These are phyloP conservation scores for Clavelina lepadiformis DNA, from an alignment of 23 tunicate species.

Conservation along the genomic window DNA sequence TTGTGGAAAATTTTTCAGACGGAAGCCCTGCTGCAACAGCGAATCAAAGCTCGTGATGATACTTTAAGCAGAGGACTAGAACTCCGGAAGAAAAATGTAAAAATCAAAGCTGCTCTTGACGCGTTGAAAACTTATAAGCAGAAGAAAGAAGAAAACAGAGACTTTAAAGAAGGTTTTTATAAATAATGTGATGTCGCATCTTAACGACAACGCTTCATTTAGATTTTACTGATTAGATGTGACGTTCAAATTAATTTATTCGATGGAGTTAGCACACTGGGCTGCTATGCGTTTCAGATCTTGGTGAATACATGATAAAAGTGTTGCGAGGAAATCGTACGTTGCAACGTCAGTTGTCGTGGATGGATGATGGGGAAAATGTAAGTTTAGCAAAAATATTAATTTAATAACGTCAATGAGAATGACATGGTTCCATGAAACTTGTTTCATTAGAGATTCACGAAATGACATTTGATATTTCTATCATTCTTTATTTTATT, in stretches of 20 bases:
- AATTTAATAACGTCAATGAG: too few species aligned
- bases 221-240: too few species aligned
- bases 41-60: constrained; percentile 12
- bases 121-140: constrained; percentile 20
- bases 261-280: too few species aligned
- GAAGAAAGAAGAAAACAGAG: constrained; percentile 16
- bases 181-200: too few species aligned
- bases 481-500: too few species aligned
- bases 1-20: constrained; percentile 1
- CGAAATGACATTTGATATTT: too few species aligned
- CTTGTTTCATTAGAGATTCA: too few species aligned
- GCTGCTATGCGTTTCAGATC: too few species aligned
- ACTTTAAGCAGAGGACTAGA: neutral
- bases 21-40: constrained; percentile 14
- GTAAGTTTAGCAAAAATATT: too few species aligned
- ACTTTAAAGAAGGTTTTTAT: constrained; percentile 15
- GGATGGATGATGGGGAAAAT: constrained; percentile 2
- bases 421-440: too few species aligned
- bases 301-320: constrained; percentile 3
- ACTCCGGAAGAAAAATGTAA: constrained; percentile 11
- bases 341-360: constrained; percentile 9
- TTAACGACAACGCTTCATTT: too few species aligned
- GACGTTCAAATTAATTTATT: too few species aligned
- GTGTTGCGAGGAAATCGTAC: neutral
- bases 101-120: constrained; percentile 23